phyloP scores from a whole-genome alignment of 2,888 invertebrate species.

The Volucella inanis region DNA sequence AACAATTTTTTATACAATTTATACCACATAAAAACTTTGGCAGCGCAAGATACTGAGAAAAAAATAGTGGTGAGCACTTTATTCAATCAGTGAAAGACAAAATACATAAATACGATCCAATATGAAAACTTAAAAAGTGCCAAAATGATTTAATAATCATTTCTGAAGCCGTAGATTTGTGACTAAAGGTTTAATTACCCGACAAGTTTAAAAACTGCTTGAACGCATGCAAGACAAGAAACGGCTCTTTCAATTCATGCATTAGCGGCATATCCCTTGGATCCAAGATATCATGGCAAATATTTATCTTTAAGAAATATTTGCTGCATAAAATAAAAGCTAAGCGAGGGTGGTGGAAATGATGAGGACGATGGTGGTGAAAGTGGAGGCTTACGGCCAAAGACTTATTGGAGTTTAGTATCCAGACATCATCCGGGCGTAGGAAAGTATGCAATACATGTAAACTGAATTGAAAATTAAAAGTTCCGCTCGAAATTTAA shows the following conservation, averaged over 20 bases:
- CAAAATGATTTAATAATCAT: background rate
- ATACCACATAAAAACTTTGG: too few species aligned
- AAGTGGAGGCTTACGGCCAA: background rate
- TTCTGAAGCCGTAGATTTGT: background rate
- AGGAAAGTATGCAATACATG: too few species aligned
- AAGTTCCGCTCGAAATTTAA: too few species aligned
- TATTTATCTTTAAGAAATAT: too few species aligned
- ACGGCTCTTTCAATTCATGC: conserved; percentile 20
- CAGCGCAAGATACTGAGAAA: too few species aligned
- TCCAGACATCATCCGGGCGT: too few species aligned
- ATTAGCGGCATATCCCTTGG: conserved; percentile 5
- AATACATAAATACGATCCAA: too few species aligned
- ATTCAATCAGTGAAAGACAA: too few species aligned
- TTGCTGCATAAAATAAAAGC: conserved; percentile 4
- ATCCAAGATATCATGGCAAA: conserved; percentile 12
- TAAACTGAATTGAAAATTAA: too few species aligned
- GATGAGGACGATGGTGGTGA: background rate
- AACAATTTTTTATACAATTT: too few species aligned
- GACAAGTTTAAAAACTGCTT: background rate
- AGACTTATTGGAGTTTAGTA: background rate
- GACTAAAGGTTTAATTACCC: conserved; percentile 8
- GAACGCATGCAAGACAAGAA: background rate
- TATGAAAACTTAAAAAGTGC: too few species aligned
- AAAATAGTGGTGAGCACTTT: too few species aligned
- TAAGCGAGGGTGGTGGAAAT: background rate